phyloP scores from a whole-genome alignment of 2,888 invertebrate genomes.

The Hydrotaea cyrtoneurina region DNA sequence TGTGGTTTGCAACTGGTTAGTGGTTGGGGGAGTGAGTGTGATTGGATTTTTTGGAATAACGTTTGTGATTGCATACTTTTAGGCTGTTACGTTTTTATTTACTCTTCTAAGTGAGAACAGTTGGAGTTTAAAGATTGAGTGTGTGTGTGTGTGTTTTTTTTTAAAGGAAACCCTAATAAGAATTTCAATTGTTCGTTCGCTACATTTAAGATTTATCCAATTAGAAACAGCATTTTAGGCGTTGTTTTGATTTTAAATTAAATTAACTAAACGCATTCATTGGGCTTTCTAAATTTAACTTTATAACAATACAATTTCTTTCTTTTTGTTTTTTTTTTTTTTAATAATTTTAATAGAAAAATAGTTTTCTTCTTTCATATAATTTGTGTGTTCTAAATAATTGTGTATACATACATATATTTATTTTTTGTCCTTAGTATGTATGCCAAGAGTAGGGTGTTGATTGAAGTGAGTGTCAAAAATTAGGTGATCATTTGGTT shows the following conservation, averaged over 20 bases:
- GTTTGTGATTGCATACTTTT: conserved; percentile 56
- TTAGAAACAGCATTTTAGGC: conserved; percentile 36
- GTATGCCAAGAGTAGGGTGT: conserved; percentile 51
- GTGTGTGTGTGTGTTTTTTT: neutral
- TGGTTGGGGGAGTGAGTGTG: neutral
- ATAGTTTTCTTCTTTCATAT: conserved; percentile 30
- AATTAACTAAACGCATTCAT: neutral
- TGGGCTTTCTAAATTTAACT: neutral
- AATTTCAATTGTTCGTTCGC: neutral
- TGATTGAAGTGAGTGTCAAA: neutral
- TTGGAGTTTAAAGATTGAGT: neutral
- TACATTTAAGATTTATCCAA: conserved; percentile 26
- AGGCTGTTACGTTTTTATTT: conserved; percentile 29
- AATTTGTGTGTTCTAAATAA: conserved; percentile 2
- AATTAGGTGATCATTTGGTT: neutral
- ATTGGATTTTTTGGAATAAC: neutral
- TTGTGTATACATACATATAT: neutral
- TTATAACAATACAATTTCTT: conserved; percentile 17
- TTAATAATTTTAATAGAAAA: conserved; percentile 50
- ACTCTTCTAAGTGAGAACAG: conserved; percentile 18
- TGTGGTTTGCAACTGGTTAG: too few relatives aligned
- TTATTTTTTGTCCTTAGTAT: neutral
- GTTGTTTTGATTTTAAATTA: conserved; percentile 46
- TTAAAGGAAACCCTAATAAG: neutral
- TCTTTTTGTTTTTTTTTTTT: neutral